A percentile compares a stretch with the other conserved stretches of the same genome.
These are phyloP conservation scores for Ptychodera flava DNA, from an alignment of 35 echinoderm and acorn worm species.

Conservation along the genomic window DNA sequence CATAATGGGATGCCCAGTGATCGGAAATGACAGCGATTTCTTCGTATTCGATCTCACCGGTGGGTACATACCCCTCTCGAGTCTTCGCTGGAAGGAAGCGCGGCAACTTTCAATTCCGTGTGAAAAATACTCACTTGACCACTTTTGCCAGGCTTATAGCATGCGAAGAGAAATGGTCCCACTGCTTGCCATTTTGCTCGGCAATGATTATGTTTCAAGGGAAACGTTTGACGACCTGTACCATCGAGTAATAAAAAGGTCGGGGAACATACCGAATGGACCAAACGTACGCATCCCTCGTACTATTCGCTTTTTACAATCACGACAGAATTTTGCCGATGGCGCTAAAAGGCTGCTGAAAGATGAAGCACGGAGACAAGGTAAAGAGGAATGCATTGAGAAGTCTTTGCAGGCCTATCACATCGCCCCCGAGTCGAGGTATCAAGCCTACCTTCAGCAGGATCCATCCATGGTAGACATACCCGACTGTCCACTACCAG, in stretches of 20 bases:
- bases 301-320: constrained; percentile 28
- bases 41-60: constrained; percentile 63
- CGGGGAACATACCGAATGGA: background rate
- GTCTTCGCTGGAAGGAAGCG: constrained; percentile 45
- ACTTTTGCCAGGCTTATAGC: constrained; percentile 58
- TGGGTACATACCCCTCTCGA: constrained; percentile 77
- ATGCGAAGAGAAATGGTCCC: constrained; percentile 57
- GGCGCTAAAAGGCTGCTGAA: too few relatives aligned
- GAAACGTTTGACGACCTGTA: constrained; percentile 34
- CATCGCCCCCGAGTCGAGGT: background rate
- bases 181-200: constrained; percentile 60
- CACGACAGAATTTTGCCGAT: constrained; percentile 19
- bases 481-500: background rate
- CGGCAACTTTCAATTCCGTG: constrained; percentile 21
- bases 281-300: constrained; percentile 19
- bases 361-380: background rate
- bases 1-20: constrained; percentile 41
- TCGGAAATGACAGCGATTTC: constrained; percentile 82
- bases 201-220: constrained; percentile 78
- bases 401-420: background rate
- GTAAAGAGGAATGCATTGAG: constrained; percentile 35
- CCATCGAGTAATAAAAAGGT: too few relatives aligned
- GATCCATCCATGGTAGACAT: too few relatives aligned
- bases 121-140: constrained; percentile 39
- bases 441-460: background rate